These are phyloP conservation scores for Drosophila pseudotakahashii DNA, from an alignment of 2,888 invertebrate genomes.

Conservation along the genomic window DNA sequence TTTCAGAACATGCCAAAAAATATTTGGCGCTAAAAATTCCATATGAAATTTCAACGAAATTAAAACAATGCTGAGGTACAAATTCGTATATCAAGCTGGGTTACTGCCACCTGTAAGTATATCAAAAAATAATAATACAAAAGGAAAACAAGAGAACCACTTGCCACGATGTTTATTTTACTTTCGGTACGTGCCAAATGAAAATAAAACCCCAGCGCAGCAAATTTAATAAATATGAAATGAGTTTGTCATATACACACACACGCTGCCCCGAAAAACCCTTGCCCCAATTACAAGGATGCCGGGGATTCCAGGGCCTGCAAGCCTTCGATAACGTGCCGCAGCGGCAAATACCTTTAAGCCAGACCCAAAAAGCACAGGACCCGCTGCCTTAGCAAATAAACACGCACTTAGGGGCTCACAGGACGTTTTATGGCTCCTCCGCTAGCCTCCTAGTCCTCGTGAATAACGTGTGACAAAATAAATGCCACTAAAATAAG, in stretches of 20 bases:
- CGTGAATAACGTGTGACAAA: conserved; percentile 70
- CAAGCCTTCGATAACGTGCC: conserved; percentile 55
- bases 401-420: conserved; percentile 72
- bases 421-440: conserved; percentile 40
- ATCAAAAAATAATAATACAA: conserved; percentile 28
- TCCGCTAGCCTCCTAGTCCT: conserved; percentile 8
- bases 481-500: conserved; percentile 67
- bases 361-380: conserved; percentile 43
- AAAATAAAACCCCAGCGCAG: conserved; percentile 65
- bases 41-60: conserved; percentile 17
- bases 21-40: conserved; percentile 8
- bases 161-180: conserved; percentile 55
- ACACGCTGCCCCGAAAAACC: conserved; percentile 32
- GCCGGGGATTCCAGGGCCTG: conserved; percentile 49
- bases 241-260: conserved; percentile 66
- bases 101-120: conserved; percentile 5
- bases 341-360: conserved; percentile 59
- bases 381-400: conserved; percentile 51
- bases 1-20: conserved; percentile 5
- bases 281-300: conserved; percentile 63
- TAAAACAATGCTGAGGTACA: conserved; percentile 13
- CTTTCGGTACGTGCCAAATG: conserved; percentile 71
- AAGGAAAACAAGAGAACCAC: conserved; percentile 25
- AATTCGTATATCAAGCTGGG: conserved; percentile 9
- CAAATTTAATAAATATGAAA: conserved; percentile 76